These are phyloP conservation scores for Emydocephalus ijimae DNA, from an alignment of 2,113 vertebrate species.

Conservation along the genomic window DNA sequence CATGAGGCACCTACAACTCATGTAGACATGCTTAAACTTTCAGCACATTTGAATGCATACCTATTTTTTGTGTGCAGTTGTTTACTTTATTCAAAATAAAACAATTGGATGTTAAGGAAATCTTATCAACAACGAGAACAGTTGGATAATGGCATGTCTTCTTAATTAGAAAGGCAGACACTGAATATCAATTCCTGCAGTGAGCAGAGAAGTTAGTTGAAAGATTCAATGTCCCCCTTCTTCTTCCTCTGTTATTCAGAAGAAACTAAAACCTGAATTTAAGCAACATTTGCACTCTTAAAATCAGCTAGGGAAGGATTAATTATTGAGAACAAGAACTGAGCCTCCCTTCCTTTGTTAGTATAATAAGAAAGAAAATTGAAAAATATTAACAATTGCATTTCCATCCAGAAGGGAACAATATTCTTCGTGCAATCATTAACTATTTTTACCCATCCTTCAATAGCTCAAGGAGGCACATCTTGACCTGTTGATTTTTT, in stretches of 20 bases:
- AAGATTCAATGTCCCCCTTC: not conserved
- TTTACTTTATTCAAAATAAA: not conserved
- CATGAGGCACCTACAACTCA: accelerated
- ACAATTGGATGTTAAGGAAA: not conserved
- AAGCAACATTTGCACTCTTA: not conserved
- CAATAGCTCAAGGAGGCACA: not conserved
- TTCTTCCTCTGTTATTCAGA: not conserved
- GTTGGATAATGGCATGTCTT: not conserved
- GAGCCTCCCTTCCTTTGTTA: not conserved
- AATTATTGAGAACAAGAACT: not conserved
- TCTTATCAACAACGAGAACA: not conserved
- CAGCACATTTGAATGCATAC: not conserved
- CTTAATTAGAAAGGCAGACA: not conserved
- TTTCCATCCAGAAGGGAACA: not conserved
- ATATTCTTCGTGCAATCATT: not conserved
- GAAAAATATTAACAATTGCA: not conserved
- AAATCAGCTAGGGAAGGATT: not conserved
- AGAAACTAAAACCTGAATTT: not conserved
- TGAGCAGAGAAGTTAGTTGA: not conserved
- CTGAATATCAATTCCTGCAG: not conserved
- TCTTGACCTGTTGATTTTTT: not conserved
- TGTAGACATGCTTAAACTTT: not conserved
- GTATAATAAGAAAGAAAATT: not conserved
- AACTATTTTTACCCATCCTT: not conserved
- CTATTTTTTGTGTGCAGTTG: not conserved